Conservation (phyloP, 2,113 vertebrate genomes). For the Herpetotheres cachinnans region DNA sequence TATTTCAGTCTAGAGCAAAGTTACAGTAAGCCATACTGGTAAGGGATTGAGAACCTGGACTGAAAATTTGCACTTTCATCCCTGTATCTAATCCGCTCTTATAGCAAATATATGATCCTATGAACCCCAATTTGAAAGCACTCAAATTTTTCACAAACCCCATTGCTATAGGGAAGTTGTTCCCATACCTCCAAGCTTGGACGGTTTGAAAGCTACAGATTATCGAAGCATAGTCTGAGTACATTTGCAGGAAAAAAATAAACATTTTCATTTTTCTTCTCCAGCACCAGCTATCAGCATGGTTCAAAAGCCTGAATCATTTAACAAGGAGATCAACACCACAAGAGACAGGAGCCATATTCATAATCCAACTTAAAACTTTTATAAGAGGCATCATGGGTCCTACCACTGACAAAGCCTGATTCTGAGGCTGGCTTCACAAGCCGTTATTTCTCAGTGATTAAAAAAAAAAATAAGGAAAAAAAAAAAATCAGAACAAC, state of each 20-base stretch:
- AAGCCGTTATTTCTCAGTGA: not conserved
- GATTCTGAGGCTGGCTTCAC: fast-evolving
- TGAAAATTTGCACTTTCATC: not conserved
- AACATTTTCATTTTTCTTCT: not conserved
- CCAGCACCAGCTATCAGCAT: not conserved
- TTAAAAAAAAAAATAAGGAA: not conserved
- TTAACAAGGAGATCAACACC: not conserved
- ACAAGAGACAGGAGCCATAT: not conserved
- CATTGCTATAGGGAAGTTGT: not conserved
- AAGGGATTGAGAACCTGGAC: not conserved
- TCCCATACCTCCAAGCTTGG: not conserved
- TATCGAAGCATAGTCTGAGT: not conserved
- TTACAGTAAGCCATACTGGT: not conserved
- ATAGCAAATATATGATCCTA: not conserved
- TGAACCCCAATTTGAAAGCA: not conserved
- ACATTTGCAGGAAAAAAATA: not conserved
- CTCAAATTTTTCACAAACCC: not conserved
- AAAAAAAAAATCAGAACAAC: not conserved
- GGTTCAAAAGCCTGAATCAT: not conserved
- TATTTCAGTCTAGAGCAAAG: not conserved
- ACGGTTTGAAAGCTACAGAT: not conserved
- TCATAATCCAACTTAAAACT: not conserved
- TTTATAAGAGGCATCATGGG: not conserved
- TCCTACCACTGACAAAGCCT: not conserved
- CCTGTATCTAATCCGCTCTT: not conserved